Conservation (phyloP, 2,888 invertebrate species). For the Nemotelus pantherinus region DNA sequence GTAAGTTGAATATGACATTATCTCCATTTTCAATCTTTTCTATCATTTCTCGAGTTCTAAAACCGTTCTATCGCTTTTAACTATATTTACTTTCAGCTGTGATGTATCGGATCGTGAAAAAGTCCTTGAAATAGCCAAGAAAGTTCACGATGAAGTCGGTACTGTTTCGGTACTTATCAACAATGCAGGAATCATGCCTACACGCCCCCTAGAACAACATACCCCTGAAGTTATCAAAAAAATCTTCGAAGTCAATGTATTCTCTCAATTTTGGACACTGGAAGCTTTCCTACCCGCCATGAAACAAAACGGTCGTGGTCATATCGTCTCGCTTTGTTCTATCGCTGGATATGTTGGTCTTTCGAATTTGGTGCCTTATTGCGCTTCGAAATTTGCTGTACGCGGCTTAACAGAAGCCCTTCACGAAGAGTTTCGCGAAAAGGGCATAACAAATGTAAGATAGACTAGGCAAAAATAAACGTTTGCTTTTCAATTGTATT, state of each 20-base stretch:
- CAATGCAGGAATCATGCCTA: constrained; percentile 89
- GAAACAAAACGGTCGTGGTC: constrained; percentile 78
- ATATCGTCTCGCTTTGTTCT: constrained; percentile 80
- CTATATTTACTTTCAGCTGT: constrained; percentile 67
- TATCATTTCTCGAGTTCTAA: background rate
- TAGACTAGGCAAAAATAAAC: constrained; percentile 48
- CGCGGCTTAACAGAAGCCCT: constrained; percentile 86
- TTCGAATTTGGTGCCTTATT: constrained; percentile 82
- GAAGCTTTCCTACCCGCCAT: constrained; percentile 81
- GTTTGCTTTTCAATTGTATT: constrained; percentile 52
- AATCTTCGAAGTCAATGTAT: constrained; percentile 78
- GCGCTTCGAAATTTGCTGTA: constrained; percentile 83
- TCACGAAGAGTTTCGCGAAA: constrained; percentile 77
- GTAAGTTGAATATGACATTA: constrained; percentile 57
- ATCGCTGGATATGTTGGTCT: constrained; percentile 80
- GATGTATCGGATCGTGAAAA: constrained; percentile 79
- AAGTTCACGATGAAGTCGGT: constrained; percentile 76
- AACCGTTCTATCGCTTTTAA: background rate
- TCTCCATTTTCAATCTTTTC: constrained; percentile 14
- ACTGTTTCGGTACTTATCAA: constrained; percentile 82
- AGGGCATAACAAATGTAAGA: constrained; percentile 54
- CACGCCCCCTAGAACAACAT: constrained; percentile 74
- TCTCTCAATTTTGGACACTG: constrained; percentile 81
- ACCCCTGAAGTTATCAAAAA: constrained; percentile 75
- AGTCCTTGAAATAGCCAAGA: constrained; percentile 72